Conservation (phyloP, 2,888 invertebrate genomes). For the Ochropacha duplaris region DNA sequence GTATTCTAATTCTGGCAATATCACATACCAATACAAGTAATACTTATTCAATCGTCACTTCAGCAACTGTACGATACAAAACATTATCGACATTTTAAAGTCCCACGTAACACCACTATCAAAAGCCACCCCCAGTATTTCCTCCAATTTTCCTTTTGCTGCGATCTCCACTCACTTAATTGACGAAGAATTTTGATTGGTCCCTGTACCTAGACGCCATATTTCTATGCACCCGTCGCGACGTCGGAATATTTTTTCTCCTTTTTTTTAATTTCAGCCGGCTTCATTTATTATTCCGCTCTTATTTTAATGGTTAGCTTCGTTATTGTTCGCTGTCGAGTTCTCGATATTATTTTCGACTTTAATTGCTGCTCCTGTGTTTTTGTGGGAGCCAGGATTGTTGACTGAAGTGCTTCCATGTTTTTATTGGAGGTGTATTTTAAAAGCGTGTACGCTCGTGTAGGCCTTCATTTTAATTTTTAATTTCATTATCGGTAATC, state of each 20-base stretch:
- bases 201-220: constrained; percentile 67
- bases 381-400: constrained; percentile 44
- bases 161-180: constrained; percentile 80
- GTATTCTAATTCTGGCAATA: too few relatives aligned
- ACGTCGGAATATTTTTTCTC: constrained; percentile 41
- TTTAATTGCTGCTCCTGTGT: constrained; percentile 64
- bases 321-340: constrained; percentile 70
- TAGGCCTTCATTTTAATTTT: constrained; percentile 5
- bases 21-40: too few relatives aligned
- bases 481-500: constrained; percentile 5
- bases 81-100: constrained; percentile 16
- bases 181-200: constrained; percentile 83
- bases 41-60: too few relatives aligned
- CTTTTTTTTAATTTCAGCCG: constrained; percentile 59
- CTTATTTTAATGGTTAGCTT: constrained; percentile 81
- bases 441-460: constrained; percentile 13
- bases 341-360: constrained; percentile 72
- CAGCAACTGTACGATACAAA: not conserved
- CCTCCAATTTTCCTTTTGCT: constrained; percentile 81
- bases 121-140: constrained; percentile 75
- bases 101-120: constrained; percentile 35
- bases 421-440: constrained; percentile 45
- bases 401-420: constrained; percentile 47
- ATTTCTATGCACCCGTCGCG: constrained; percentile 77
- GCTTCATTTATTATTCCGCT: constrained; percentile 77